These are phyloP conservation scores for Augochlorella aurata DNA, from an alignment of 2,888 invertebrate genomes.

Conservation along the genomic window DNA sequence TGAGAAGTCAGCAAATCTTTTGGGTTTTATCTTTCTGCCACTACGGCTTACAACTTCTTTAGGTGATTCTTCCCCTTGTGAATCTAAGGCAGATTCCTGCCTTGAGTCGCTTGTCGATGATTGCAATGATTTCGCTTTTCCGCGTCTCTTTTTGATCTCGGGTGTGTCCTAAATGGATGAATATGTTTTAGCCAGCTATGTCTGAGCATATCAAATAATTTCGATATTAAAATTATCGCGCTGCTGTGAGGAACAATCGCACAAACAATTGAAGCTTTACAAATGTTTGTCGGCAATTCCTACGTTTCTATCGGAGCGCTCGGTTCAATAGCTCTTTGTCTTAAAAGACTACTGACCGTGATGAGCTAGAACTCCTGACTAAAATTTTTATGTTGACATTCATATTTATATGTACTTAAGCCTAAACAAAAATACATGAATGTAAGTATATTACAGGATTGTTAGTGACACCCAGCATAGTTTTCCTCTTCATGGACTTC, in stretches of 20 bases:
- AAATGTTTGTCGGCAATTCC: constrained; percentile 83
- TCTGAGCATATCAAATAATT: not conserved
- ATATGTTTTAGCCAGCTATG: constrained; percentile 12
- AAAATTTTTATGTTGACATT: not conserved
- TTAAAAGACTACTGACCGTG: constrained; percentile 43
- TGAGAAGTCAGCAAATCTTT: constrained; percentile 81
- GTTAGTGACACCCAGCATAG: constrained; percentile 62
- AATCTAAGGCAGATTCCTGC: constrained; percentile 72
- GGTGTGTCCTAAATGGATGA: constrained; percentile 64
- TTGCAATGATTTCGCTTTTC: constrained; percentile 69
- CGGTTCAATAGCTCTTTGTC: constrained; percentile 55
- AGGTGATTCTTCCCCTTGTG: constrained; percentile 83
- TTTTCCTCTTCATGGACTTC: constrained; percentile 76
- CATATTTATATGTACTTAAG: constrained; percentile 11
- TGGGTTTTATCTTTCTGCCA: constrained; percentile 89
- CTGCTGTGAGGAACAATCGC: constrained; percentile 83
- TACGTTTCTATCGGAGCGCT: constrained; percentile 76
- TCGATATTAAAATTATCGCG: constrained; percentile 1
- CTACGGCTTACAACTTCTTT: constrained; percentile 87
- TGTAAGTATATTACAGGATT: constrained; percentile 70
- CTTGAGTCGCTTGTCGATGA: constrained; percentile 70
- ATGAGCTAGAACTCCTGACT: constrained; percentile 35
- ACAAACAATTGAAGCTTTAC: constrained; percentile 81
- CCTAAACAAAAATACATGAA: constrained; percentile 17
- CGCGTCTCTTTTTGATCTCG: constrained; percentile 72